Percentiles rank a stretch among this genome's conserved stretches.
phyloP scores from a whole-genome alignment of 1,140 invertebrate genomes.

The Ceratitis capitata region DNA sequence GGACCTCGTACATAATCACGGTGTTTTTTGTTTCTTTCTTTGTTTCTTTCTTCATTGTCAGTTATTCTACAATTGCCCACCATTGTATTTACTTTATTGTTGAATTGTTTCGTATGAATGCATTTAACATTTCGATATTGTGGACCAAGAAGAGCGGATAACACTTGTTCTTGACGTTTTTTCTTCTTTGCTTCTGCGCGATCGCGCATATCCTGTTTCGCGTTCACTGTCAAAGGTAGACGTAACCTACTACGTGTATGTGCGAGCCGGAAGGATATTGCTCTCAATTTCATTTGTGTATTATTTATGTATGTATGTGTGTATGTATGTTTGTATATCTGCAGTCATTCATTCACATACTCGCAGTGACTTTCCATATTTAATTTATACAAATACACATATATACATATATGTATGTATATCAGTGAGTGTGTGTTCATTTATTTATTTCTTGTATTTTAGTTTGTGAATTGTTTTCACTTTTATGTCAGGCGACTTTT shows the following conservation, averaged over 20 bases:
- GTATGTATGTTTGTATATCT: neutral
- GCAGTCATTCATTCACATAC: neutral
- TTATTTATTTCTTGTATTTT: slow-evolving; percentile 7
- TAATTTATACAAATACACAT: neutral
- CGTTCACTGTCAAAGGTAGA: slow-evolving; percentile 37
- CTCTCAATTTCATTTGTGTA: slow-evolving; percentile 36
- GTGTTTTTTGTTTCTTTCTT: neutral
- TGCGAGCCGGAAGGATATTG: slow-evolving; percentile 36
- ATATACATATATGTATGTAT: neutral
- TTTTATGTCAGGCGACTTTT: slow-evolving; percentile 20
- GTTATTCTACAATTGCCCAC: too few relatives aligned
- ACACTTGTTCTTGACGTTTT: slow-evolving; percentile 40
- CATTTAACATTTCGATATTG: slow-evolving; percentile 5
- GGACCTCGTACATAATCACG: neutral
- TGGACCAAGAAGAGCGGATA: neutral
- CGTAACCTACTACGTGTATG: neutral
- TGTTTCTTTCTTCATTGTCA: too few relatives aligned
- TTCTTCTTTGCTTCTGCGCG: too few relatives aligned
- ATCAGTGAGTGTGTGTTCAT: neutral
- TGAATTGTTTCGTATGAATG: slow-evolving; percentile 17
- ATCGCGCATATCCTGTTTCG: slow-evolving; percentile 27
- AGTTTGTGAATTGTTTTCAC: slow-evolving; percentile 16
- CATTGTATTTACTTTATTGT: neutral
- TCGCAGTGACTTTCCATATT: neutral
- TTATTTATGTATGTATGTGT: neutral